Base-by-base conservation (phyloP, 2,113 vertebrate species). In the Taxidea taxus region DNA sequence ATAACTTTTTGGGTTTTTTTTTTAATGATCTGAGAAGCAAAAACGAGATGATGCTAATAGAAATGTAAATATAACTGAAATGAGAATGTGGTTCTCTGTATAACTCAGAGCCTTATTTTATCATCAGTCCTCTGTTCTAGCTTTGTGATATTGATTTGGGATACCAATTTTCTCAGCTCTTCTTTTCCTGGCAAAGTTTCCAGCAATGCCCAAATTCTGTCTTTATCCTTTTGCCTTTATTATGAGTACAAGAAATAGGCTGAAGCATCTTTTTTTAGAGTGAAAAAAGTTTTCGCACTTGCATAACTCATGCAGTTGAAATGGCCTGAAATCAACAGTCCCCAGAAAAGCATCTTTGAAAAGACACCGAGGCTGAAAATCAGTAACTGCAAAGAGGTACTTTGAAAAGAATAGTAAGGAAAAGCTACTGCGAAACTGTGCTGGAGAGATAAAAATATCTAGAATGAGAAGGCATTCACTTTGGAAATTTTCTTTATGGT, bases 241-340 rank as follows among this genome's bases (percentile, higher is more conserved):
- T 72, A 42, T 56, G 29, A 89, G 74, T 47, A 68, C 29, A 54
- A 97, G 87, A 97, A 94, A 82, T 96, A 97, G 58, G 47, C 20
- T 82, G 58, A 21, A 92, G 68, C 42, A 84, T 95, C 90, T 88
- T 92, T 97, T 97, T 96, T 92, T 96, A 96, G 90, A 81, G 47
- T 54, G 49, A 70, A 51, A 84, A 80, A 90, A 51, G 39, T 92
- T 60, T 88, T 95, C 91, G 89, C 87, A 95, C 92, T 98, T 97
- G 91, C 49, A 85, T 98, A 97, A 96, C 90, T 86, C 85, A 74
- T 49, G 39, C 66, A 85, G 66, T 86, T 96, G 91, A 97, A 97
- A 90, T 49, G 62, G 81, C n/a, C 96, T 95, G 92, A 95, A 98
- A 96, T 88, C 94, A 96, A 97, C 70, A 82, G 70, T 90, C 88